Evolutionary conservation across 2,113 vertebrate genomes (phyloP).

Genomic region (Lepidiolamprologus cunningtoni): DNA sequence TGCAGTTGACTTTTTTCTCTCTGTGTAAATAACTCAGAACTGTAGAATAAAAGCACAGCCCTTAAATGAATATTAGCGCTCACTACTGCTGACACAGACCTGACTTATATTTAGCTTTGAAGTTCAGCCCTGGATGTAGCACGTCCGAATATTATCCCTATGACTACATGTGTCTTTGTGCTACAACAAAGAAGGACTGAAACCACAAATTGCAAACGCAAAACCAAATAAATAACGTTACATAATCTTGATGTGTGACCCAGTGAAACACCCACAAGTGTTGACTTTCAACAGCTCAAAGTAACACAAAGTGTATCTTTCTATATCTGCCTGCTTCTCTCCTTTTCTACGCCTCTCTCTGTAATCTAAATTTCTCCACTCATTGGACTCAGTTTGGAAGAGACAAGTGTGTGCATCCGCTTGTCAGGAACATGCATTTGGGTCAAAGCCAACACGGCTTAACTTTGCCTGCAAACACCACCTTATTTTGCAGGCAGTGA

Average conservation of each 20-base stretch:
- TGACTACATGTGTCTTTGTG: background rate
- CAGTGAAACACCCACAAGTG: conserved; percentile 18
- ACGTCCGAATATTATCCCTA: background rate
- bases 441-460: conserved; percentile 25
- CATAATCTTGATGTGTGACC: conserved; percentile 21
- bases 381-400: background rate
- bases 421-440: conserved; percentile 51
- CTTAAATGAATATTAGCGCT: background rate
- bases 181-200: background rate
- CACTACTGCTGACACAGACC: background rate
- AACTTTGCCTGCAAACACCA: conserved; percentile 36
- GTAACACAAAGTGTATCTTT: background rate
- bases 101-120: background rate
- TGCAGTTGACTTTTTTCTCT: background rate
- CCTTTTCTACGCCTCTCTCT: background rate
- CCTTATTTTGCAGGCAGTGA: conserved; percentile 27
- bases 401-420: conserved; percentile 3
- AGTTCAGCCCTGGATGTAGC: background rate
- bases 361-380: background rate
- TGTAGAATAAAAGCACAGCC: background rate
- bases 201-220: background rate
- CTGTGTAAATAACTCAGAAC: background rate
- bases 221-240: background rate
- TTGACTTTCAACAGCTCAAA: conserved; percentile 1
- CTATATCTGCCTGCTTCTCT: background rate